Conservation (phyloP, 30 jellyfish, hydroid and myxozoan species). For the Aurelia aurita complex sp. Pacific region DNA sequence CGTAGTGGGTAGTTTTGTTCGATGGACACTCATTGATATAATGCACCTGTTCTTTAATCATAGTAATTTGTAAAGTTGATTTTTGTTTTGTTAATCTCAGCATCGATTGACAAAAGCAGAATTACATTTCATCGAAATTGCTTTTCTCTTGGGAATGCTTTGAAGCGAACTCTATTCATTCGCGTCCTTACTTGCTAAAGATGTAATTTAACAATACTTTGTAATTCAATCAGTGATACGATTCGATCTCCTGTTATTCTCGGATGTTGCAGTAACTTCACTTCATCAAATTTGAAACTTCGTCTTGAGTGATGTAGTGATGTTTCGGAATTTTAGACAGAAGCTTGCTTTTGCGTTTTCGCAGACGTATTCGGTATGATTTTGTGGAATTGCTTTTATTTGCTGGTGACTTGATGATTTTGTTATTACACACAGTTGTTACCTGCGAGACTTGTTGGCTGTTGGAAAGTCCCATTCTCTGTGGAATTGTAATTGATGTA, state of each 20-base stretch:
- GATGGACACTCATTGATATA: neutral
- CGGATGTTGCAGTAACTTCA: too few species aligned
- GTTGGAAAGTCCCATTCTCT: too few species aligned
- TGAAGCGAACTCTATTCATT: neutral
- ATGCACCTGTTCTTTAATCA: constrained; percentile 36
- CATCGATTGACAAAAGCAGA: constrained; percentile 26
- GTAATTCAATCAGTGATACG: too few species aligned
- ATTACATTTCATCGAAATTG: constrained; percentile 5
- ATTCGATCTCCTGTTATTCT: too few species aligned
- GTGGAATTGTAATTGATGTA: too few species aligned
- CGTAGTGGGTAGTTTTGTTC: too few species aligned
- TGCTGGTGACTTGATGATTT: too few species aligned
- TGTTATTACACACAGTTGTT: too few species aligned
- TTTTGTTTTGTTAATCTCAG: constrained; percentile 1
- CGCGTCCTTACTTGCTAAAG: neutral
- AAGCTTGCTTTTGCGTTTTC: constrained; percentile 46
- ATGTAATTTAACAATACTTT: neutral
- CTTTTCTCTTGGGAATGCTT: neutral
- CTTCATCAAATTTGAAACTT: neutral
- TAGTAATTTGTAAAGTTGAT: constrained; percentile 6
- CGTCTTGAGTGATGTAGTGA: neutral
- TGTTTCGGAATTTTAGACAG: constrained; percentile 66
- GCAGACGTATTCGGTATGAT: constrained; percentile 34
- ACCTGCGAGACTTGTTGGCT: too few species aligned
- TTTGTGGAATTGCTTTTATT: neutral